Percentiles rank a stretch among this genome's conserved stretches.
Conservation (phyloP, 2,888 invertebrate species). For the Cybosia mesomella region DNA sequence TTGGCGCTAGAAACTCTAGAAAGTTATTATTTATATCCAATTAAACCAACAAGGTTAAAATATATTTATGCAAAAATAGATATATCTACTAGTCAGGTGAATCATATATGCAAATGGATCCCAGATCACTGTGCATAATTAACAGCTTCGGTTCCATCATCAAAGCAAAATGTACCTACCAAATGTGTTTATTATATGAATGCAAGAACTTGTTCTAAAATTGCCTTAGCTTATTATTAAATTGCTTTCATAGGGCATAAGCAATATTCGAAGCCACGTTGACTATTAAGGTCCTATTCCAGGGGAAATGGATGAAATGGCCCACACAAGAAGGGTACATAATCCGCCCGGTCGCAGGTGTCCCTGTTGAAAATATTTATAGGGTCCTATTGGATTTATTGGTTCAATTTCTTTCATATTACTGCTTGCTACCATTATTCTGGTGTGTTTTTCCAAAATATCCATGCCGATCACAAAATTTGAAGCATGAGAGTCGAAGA, state of each 20-base stretch:
- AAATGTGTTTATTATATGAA: too few species aligned
- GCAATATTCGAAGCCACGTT: too few species aligned
- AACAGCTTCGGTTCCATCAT: background rate
- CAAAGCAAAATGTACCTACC: background rate
- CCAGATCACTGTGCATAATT: background rate
- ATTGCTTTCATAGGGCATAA: too few species aligned
- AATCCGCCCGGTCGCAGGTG: too few species aligned
- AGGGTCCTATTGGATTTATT: background rate
- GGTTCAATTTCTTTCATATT: too few species aligned
- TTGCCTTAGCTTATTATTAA: background rate
- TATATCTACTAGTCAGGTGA: background rate
- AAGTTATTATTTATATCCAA: slow-evolving; percentile 28
- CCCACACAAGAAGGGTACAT: too few species aligned
- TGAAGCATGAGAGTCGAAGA: background rate
- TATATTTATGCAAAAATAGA: background rate
- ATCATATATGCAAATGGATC: background rate
- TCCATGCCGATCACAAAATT: background rate
- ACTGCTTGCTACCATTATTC: background rate
- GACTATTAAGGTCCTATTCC: too few species aligned
- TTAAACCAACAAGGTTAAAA: slow-evolving; percentile 13
- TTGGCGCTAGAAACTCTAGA: slow-evolving; percentile 51
- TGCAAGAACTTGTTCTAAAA: background rate
- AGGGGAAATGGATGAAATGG: too few species aligned
- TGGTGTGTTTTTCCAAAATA: background rate
- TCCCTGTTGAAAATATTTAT: too few species aligned